Conservation (phyloP, 2,113 vertebrate species). For the Rattus rattus region DNA sequence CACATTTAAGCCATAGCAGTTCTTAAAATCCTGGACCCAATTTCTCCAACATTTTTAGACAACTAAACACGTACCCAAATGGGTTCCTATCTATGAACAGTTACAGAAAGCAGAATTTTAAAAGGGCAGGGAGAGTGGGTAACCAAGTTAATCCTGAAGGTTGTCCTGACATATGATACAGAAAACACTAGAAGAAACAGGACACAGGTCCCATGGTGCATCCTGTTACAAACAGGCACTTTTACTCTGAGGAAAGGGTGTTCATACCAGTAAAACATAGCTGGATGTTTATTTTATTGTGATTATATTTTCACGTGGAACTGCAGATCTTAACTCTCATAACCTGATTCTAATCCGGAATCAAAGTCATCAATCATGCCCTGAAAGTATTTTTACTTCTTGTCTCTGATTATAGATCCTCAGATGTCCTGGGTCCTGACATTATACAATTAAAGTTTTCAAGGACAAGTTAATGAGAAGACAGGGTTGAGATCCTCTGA, state of each 20-base stretch:
- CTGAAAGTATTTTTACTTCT: background rate
- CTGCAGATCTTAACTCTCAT: background rate
- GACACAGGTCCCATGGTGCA: constrained; percentile 4
- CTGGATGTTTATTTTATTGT: constrained; percentile 43
- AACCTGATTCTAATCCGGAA: constrained; percentile 8
- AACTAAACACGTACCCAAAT: background rate
- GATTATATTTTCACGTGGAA: background rate
- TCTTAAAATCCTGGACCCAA: background rate
- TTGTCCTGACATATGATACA: constrained; percentile 13
- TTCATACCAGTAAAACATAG: constrained; percentile 7
- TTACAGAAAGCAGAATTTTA: background rate
- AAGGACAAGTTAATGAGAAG: background rate
- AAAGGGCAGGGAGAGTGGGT: background rate
- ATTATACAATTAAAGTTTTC: background rate
- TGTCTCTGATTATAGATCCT: background rate
- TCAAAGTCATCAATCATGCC: background rate
- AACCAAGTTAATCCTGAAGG: background rate
- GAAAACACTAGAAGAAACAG: constrained; percentile 39
- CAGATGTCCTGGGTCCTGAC: background rate
- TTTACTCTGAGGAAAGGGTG: constrained; percentile 7
- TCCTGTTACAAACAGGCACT: constrained; percentile 46
- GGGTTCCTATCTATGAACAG: background rate
- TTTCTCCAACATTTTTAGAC: background rate
- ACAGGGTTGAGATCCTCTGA: background rate
- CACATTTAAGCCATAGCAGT: background rate